phyloP scores from a whole-genome alignment of 2,797 vertebrate genomes.

The Sebastes iracundus region DNA sequence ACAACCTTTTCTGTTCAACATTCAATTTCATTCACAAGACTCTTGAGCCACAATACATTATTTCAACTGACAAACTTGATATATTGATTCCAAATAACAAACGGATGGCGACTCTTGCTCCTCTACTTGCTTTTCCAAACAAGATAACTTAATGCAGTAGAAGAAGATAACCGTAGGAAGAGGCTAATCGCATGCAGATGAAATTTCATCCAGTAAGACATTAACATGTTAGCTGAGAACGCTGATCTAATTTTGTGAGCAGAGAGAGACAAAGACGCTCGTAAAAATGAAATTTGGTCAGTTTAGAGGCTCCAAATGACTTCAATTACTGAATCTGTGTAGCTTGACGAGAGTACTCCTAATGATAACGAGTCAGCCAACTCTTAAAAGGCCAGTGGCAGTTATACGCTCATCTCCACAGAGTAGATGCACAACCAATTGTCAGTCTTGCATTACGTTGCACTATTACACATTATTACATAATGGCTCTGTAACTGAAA shows the following conservation, averaged over 20 bases:
- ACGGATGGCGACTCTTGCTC: not conserved
- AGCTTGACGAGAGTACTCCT: constrained; percentile 23
- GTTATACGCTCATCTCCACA: constrained; percentile 6
- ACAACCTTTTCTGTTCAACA: not conserved
- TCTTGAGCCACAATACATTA: not conserved
- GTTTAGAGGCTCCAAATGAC: constrained; percentile 30
- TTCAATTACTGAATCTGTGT: constrained; percentile 35
- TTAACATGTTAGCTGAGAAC: constrained; percentile 13
- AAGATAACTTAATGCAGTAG: not conserved
- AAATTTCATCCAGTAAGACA: constrained; percentile 58
- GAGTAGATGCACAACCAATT: constrained; percentile 9
- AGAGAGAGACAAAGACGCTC: not conserved
- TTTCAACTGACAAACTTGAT: not conserved
- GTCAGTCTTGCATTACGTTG: constrained; percentile 1
- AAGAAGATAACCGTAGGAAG: constrained; percentile 13
- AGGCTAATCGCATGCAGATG: constrained; percentile 42
- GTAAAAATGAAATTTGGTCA: constrained; percentile 22
- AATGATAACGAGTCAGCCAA: constrained; percentile 29
- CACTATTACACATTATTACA: constrained; percentile 20
- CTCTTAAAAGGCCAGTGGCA: not conserved
- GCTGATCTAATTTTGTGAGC: constrained; percentile 46
- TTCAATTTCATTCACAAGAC: not conserved
- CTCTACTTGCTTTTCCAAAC: not conserved
- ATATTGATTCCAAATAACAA: not conserved
- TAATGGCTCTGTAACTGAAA: constrained; percentile 62